Base-by-base conservation (phyloP, 1,140 invertebrate species). In the Bombus soroeensis region DNA sequence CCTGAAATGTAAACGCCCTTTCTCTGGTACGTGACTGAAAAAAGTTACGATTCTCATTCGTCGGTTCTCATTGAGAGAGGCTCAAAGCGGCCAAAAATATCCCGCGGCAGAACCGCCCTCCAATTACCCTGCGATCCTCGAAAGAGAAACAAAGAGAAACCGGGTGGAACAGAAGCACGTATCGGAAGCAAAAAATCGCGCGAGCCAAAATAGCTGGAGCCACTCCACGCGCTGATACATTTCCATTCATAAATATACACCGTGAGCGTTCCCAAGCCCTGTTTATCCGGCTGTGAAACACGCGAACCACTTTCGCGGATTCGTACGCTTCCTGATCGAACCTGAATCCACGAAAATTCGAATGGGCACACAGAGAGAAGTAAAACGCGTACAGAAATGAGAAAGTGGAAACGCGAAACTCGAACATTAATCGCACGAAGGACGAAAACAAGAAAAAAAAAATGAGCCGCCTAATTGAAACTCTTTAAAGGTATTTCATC, bases 161-260 rank as follows among this genome's bases (percentile, higher is more conserved):
- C 8, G n/a, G 18, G 32, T 13, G 15, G 43, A 70, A 59, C 12
- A 75, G 71, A 39, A 53, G 66, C 43, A 37, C 62, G 72, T 25
- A 53, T 68, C 37, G 70, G 28, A n/a, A 10, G 77, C 62, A 73
- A 41, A 74, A 34, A 71, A 83, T 83, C n/a, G 47, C 43, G 15
- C 64, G 8, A 47, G 75, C 37, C n/a, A 43, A 84, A 84, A 84
- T 84, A 78, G 18, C 37, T 39, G 22, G 57, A 39, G 72, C 59
- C 41, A 59, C 62, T 88, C 78, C 71, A 70, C 43, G 75, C 53
- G 66, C 39, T 77, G 74, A 79, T 83, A 79, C 77, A 86, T 86
- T 79, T 89, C 80, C 83, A 89, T 89, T 89, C 84, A 87, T 89
- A 89, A 89, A 89, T 89, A 89, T 80, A 89, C 47, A 77, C 71